A percentile compares a stretch with the other conserved stretches of the same genome.
Evolutionary conservation across 1,140 invertebrate genomes (phyloP).

Genomic region (Saccostrea echinata): DNA sequence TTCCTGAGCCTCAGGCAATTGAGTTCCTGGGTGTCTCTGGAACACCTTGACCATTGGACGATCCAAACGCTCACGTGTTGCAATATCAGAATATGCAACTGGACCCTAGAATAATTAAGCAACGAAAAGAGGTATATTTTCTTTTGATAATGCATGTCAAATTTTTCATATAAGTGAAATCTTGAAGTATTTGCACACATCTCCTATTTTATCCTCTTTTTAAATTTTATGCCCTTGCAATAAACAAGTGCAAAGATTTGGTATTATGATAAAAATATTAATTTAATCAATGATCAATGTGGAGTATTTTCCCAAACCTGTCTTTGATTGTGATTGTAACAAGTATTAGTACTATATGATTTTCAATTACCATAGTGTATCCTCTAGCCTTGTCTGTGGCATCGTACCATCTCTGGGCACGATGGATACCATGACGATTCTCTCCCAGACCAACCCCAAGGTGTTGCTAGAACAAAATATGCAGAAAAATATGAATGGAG

Average conservation of each 20-base stretch:
- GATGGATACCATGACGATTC: slow-evolving; percentile 77
- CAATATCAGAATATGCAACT: slow-evolving; percentile 73
- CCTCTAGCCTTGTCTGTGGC: slow-evolving; percentile 75
- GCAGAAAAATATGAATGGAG: background rate
- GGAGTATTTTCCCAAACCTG: background rate
- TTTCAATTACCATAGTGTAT: slow-evolving; percentile 71
- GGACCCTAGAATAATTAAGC: slow-evolving; percentile 74
- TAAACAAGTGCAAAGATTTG: background rate
- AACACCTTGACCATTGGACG: slow-evolving; percentile 77
- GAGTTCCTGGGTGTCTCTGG: slow-evolving; percentile 79
- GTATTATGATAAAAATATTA: background rate
- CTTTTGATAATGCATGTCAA: background rate
- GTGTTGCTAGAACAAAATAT: slow-evolving; percentile 72
- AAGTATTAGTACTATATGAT: background rate
- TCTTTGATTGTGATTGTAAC: background rate
- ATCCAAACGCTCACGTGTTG: slow-evolving; percentile 75
- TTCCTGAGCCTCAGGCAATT: slow-evolving; percentile 78
- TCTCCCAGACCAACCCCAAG: slow-evolving; percentile 76
- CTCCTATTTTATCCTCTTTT: background rate
- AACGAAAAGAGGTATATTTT: background rate
- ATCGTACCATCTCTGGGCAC: slow-evolving; percentile 78
- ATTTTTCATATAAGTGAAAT: too few species aligned
- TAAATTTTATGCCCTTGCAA: background rate
- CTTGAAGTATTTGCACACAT: too few species aligned
- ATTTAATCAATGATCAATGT: background rate